Conservation (phyloP, 2,888 invertebrate species). For the Brenthis hecate region DNA sequence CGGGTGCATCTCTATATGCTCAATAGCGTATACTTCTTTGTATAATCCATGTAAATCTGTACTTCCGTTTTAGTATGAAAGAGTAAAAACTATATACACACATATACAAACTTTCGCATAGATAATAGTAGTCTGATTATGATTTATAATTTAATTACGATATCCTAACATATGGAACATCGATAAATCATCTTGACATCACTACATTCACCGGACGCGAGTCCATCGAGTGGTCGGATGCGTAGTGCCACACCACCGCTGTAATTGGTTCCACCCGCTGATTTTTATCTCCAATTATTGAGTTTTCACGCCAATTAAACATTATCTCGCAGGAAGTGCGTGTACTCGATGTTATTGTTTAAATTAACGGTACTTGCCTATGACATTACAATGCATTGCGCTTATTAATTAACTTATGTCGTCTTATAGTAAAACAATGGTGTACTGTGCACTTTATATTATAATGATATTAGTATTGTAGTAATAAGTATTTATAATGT, state of each 20-base stretch:
- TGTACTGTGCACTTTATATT: neutral
- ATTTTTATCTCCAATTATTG: slow-evolving; percentile 81
- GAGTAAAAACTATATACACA: too few species aligned
- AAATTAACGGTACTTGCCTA: slow-evolving; percentile 34
- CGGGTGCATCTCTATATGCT: too few species aligned
- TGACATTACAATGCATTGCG: slow-evolving; percentile 27
- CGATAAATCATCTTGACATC: slow-evolving; percentile 41
- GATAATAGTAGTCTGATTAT: too few species aligned
- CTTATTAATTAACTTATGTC: neutral
- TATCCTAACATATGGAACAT: slow-evolving; percentile 16
- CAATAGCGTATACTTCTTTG: too few species aligned
- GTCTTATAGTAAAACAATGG: neutral
- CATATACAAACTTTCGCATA: too few species aligned
- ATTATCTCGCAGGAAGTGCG: slow-evolving; percentile 72
- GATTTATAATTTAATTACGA: neutral
- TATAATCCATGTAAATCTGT: too few species aligned
- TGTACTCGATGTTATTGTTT: slow-evolving; percentile 54
- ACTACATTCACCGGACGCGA: slow-evolving; percentile 43
- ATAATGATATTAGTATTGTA: neutral
- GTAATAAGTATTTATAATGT: too few species aligned
- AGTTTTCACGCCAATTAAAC: slow-evolving; percentile 81
- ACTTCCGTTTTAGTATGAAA: too few species aligned
- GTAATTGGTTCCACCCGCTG: slow-evolving; percentile 76
- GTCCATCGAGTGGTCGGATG: slow-evolving; percentile 56
- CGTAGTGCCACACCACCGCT: slow-evolving; percentile 64